Evolutionary conservation across 2,797 vertebrate genomes (phyloP), one percentile per base, ranked within the genome.

Genomic region (Crocodylus rhombifer): DNA sequence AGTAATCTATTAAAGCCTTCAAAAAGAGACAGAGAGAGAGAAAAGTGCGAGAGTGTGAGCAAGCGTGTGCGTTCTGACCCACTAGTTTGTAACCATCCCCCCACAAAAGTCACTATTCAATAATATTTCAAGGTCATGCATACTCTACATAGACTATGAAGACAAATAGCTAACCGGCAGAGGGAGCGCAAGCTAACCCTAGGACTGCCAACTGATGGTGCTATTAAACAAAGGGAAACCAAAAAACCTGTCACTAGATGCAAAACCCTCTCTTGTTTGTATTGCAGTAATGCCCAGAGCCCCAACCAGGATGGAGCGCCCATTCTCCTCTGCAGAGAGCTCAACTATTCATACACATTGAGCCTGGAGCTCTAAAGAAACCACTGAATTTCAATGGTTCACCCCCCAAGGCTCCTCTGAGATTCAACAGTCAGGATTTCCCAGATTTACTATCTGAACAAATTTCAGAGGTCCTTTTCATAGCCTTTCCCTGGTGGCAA

Each of bases 381-480:
- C 7, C 51, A 71, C 63, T 73, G 88, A 94, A 91, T 91, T 80
- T 78, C 67, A 64, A 8, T 0, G 0, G 73, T 64, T 78, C 84
- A 86, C 83, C 25, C 18, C 33, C 28, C 62, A 55, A 56, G 64
- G 18, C 4, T 64, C 15, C 63, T 51, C 56, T 6, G 18, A 73
- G 85, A 90, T 23, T 42, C 6, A 62, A 77, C 69, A 65, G 86
- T 64, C 67, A 57, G 28, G 26, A 89, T 36, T 81, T 55, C 64
- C 58, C 58, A 55, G 82, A 80, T 58, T 80, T 69, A 74, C 84
- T 74, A 21, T 25, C 74, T 10, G 7, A 86, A 30, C 16, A 82
- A 86, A 87, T 78, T 20, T 74, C 87, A 92, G 80, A 73, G 62
- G 11, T 3, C 63, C 92, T 94, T 89, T 86, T 67, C 82, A 42